phyloP scores from a whole-genome alignment of 2,797 vertebrate genomes.

The Acridotheres tristis region DNA sequence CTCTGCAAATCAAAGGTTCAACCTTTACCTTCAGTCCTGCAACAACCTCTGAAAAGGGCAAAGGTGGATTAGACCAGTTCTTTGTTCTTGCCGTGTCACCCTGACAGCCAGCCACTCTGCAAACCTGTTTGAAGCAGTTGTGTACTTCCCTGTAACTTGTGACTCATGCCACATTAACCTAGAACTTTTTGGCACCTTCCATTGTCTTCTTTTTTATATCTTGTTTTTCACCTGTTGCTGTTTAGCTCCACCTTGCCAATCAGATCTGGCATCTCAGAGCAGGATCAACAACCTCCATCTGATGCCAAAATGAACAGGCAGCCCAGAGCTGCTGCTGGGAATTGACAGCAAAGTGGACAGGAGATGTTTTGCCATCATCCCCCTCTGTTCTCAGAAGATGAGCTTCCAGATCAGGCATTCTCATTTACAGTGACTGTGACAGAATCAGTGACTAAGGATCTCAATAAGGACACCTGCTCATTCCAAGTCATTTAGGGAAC shows the following conservation, averaged over 20 bases:
- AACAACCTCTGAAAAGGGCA: neutral
- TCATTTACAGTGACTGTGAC: neutral
- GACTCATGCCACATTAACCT: neutral
- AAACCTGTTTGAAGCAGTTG: neutral
- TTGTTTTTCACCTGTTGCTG: neutral
- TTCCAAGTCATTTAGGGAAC: neutral
- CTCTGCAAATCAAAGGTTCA: neutral
- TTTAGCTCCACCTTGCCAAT: neutral
- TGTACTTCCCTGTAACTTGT: neutral
- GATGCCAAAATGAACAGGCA: neutral
- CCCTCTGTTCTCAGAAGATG: neutral
- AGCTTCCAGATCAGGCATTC: neutral
- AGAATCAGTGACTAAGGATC: neutral
- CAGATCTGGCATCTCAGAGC: neutral
- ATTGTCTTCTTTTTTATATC: neutral
- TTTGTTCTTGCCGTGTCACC: neutral
- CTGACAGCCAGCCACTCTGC: neutral
- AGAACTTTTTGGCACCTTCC: neutral
- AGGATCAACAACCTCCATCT: neutral
- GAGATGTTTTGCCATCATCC: neutral
- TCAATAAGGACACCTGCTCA: neutral
- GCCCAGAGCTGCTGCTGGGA: neutral
- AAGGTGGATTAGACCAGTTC: neutral
- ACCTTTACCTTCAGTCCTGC: neutral
- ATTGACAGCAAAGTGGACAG: neutral